These are phyloP conservation scores for Lithophane ornitopus DNA, from an alignment of 2,888 invertebrate genomes.

Conservation along the genomic window DNA sequence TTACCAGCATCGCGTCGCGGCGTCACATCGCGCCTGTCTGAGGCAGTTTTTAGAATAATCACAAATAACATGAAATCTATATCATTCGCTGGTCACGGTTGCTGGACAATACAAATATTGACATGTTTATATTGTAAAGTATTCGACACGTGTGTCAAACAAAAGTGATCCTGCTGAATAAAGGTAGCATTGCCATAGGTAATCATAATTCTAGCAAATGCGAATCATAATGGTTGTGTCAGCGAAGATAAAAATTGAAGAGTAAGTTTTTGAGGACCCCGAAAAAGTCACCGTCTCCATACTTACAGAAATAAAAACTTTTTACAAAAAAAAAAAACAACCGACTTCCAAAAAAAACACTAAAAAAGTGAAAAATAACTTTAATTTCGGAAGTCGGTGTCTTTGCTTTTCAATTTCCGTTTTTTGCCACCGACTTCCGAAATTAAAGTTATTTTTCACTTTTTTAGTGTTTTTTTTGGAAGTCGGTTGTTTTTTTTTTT, in stretches of 20 bases:
- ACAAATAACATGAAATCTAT: slow-evolving; percentile 31
- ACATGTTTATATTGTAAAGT: slow-evolving; percentile 9
- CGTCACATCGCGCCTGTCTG: no score
- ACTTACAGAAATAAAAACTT: no score
- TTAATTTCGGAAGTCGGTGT: no score
- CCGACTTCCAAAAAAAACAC: no score
- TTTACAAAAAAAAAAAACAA: no score
- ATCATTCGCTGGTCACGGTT: slow-evolving; percentile 28
- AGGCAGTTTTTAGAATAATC: neutral
- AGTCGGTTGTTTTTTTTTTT: no score
- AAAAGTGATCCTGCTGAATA: neutral
- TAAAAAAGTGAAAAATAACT: no score
- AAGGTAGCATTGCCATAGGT: neutral
- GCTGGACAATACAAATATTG: neutral
- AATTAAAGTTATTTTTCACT: no score
- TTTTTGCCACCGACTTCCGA: no score
- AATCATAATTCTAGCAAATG: neutral
- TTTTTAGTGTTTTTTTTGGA: no score
- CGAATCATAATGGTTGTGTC: neutral
- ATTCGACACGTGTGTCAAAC: slow-evolving; percentile 22
- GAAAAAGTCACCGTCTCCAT: neutral
- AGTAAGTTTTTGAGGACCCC: neutral
- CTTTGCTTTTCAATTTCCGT: no score
- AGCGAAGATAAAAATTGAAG: neutral
- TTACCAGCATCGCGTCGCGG: no score